Base-by-base conservation (phyloP, 1,140 invertebrate species). In the Bombus sibiricus region DNA sequence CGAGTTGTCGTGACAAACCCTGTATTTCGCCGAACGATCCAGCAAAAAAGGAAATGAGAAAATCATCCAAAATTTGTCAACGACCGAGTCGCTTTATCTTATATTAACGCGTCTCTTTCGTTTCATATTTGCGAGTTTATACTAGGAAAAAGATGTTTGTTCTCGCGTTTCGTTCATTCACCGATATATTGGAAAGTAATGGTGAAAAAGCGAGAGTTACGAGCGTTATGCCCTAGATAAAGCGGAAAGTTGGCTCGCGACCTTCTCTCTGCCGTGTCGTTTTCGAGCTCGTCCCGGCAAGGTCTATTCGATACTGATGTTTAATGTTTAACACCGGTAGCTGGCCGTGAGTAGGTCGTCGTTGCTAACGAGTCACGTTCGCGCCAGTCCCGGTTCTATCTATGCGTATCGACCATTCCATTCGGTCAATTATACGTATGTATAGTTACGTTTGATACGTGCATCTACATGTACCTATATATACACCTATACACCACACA, bases 1-100 rank as follows among this genome's bases (percentile, higher is more conserved):
- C 97, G 95, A 2, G 97, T 96, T 0, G 97, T 98, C 4, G 97
- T 98, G 9, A 98, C 97, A 72, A 98, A 95, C 72, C 95, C 95
- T 95, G 76, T n/a, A 74, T 79, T 74, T 86, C 25, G 41, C 15
- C 25, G 57, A 64, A 2, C 5, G n/a, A 64, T 59, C 0, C 57
- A 28, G 57, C 25, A n/a, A 62, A 62, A 62, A 1, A 62, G 28
- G 28, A 62, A 13, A 62, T 1, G 28, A 62, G 12, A 62, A 62
- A 28, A 12, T 62, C 28, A n/a, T 53, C 0, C 5, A 53, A 53
- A 53, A 53, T 53, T 53, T 22, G 18, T 53, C 47, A 53, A 53
- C 47, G 18, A 53, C 47, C 47, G 47, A 53, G 18, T 22, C 47
- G 47, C 6, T 53, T 8, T 22, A 53, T 53, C 47, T 53, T 53